Evolutionary conservation across 2,113 vertebrate genomes (phyloP).

Genomic region (Zeus faber): DNA sequence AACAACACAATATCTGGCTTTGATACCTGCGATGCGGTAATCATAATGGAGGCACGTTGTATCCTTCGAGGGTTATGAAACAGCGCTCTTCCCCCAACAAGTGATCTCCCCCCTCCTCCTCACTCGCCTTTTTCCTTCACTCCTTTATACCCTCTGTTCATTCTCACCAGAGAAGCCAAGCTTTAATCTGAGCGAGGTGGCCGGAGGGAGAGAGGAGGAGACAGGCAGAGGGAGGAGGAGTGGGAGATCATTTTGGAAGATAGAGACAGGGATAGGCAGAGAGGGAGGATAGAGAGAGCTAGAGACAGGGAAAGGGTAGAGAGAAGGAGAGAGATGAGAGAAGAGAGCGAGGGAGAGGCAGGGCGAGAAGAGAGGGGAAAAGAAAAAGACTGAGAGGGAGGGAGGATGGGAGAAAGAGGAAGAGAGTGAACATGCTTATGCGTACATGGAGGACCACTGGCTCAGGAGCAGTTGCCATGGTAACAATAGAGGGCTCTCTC

Average conservation of each 20-base stretch:
- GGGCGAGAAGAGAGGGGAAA: background rate
- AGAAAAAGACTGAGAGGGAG: background rate
- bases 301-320: too few species aligned
- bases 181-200: too few species aligned
- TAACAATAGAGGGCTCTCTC: background rate
- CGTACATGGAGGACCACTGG: background rate
- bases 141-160: too few species aligned
- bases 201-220: too few species aligned
- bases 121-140: slow-evolving; percentile 21
- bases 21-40: slow-evolving; percentile 46
- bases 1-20: slow-evolving; percentile 36
- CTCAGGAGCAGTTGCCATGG: background rate
- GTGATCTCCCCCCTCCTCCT: slow-evolving; percentile 17
- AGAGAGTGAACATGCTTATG: background rate
- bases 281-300: too few species aligned
- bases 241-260: too few species aligned
- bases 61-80: slow-evolving; percentile 37
- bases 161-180: too few species aligned
- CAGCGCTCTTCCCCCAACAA: slow-evolving; percentile 29
- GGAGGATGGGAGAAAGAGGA: background rate
- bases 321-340: background rate
- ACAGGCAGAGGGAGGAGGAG: too few species aligned
- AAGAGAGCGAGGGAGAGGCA: background rate
- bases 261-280: too few species aligned
- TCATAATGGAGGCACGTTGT: slow-evolving; percentile 35